These are phyloP conservation scores for Hemiprocne comata DNA, from an alignment of 2,113 vertebrate genomes.

Conservation along the genomic window DNA sequence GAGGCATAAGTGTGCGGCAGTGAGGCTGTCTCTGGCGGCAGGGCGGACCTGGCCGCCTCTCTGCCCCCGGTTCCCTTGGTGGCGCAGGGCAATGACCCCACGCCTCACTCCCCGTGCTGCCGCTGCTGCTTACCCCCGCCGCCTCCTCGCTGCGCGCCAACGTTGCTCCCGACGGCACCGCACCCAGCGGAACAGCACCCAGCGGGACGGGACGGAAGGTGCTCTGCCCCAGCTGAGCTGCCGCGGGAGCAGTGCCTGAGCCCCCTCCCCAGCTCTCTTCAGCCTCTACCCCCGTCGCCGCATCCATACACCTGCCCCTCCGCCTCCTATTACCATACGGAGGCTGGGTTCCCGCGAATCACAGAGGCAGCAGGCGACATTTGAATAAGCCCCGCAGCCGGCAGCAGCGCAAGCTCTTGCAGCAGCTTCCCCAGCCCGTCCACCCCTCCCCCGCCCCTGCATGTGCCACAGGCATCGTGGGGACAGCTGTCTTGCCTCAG, in stretches of 20 bases:
- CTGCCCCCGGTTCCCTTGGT: background rate
- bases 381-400: constrained; percentile 72
- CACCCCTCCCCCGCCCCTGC: background rate
- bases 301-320: background rate
- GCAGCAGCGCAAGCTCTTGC: background rate
- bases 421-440: background rate
- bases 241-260: background rate
- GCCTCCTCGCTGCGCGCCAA: background rate
- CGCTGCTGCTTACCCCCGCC: constrained; percentile 7
- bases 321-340: constrained; percentile 66
- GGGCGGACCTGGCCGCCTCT: background rate
- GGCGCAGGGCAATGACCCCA: background rate
- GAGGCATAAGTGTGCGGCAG: background rate
- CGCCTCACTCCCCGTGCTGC: background rate
- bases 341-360: constrained; percentile 68
- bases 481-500: constrained; percentile 10
- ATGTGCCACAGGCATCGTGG: constrained; percentile 7
- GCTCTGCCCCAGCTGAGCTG: background rate
- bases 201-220: background rate
- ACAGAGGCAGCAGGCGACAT: constrained; percentile 57
- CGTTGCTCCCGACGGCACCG: background rate
- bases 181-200: background rate
- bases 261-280: background rate
- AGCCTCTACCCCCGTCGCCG: background rate
- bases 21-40: background rate